A percentile compares a stretch with the other conserved stretches of the same genome.
phyloP scores from a whole-genome alignment of 2,888 invertebrate species.

The Acronicta alni region DNA sequence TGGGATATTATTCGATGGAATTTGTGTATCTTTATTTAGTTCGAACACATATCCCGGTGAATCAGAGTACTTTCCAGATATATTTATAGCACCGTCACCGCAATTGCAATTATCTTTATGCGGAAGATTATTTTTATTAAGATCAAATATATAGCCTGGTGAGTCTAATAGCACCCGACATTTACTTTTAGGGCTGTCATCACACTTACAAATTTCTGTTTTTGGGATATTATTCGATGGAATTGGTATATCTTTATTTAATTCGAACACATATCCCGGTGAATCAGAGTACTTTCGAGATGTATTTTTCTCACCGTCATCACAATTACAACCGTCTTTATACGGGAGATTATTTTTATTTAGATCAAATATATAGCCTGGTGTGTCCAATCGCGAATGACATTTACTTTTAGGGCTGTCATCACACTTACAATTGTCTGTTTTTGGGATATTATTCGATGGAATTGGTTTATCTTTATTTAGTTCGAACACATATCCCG shows the following conservation, averaged over 20 bases:
- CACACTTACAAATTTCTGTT: background rate
- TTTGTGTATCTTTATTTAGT: background rate
- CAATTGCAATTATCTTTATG: no score
- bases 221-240: background rate
- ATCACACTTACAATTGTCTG: no score
- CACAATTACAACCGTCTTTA: background rate
- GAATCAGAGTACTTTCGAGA: background rate
- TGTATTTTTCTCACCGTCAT: background rate
- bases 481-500: no score
- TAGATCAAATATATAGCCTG: no score
- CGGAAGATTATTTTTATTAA: background rate
- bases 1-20: no score
- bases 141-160: background rate
- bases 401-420: no score
- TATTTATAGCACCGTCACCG: no score
- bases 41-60: background rate
- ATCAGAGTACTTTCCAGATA: no score
- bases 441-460: no score
- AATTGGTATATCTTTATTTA: no score
- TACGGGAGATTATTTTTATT: background rate
- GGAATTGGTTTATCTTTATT: no score
- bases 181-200: background rate
- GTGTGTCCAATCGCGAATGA: no score
- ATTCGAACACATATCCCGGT: background rate
- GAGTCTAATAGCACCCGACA: background rate